A percentile compares a stretch with the other conserved stretches of the same genome.
Evolutionary conservation across 2,888 invertebrate genomes (phyloP).

Genomic region (Chrysotoxum bicinctum): DNA sequence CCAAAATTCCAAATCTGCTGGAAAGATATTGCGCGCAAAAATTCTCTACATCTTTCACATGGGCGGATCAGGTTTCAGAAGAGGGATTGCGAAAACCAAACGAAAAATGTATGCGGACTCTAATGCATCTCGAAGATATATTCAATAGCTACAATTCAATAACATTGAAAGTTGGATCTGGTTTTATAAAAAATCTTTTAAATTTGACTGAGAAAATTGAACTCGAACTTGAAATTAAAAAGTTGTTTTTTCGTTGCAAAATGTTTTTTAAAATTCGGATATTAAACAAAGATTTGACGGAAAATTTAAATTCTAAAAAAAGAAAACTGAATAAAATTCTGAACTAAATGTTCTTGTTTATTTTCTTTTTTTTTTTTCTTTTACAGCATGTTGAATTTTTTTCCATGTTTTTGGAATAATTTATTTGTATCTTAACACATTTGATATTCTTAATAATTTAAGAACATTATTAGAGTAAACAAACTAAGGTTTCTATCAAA

Average conservation of each 20-base stretch:
- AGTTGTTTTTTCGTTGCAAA: too few relatives aligned
- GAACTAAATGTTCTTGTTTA: neutral
- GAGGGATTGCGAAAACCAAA: slow-evolving; percentile 10
- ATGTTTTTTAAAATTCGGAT: too few relatives aligned
- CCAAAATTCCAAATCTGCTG: too few relatives aligned
- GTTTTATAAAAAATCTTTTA: neutral
- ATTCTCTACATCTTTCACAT: too few relatives aligned
- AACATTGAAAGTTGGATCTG: neutral
- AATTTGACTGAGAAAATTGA: neutral
- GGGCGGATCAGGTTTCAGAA: slow-evolving; percentile 1
- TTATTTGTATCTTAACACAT: too few relatives aligned
- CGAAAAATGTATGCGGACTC: neutral
- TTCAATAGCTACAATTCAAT: neutral
- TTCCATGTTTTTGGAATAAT: too few relatives aligned
- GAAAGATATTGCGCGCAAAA: too few relatives aligned
- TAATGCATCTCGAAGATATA: neutral
- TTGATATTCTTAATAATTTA: neutral
- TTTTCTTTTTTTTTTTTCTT: neutral
- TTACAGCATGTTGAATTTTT: too few relatives aligned
- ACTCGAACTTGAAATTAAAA: too few relatives aligned
- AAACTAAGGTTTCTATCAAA: too few relatives aligned
- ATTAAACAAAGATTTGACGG: too few relatives aligned
- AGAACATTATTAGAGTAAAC: too few relatives aligned
- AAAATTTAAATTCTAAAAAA: neutral
- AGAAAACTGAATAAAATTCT: neutral